These are phyloP conservation scores for Philonicus albiceps DNA, from an alignment of 2,888 invertebrate species.

Conservation along the genomic window DNA sequence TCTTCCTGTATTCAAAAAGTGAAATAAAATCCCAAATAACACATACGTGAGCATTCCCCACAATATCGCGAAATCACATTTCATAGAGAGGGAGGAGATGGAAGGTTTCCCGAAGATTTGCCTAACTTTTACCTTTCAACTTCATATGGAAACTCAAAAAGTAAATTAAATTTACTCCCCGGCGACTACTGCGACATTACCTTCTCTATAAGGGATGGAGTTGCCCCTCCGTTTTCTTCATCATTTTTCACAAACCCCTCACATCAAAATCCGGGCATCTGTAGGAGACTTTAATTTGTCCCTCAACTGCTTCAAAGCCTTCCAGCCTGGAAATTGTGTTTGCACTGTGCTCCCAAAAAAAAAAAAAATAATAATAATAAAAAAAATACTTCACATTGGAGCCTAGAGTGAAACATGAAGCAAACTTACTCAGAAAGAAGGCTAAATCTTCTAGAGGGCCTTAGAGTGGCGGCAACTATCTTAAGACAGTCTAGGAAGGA, in stretches of 20 bases:
- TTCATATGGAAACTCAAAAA: background rate
- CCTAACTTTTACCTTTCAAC: background rate
- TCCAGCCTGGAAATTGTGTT: background rate
- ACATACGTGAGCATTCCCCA: background rate
- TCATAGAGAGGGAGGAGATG: too few relatives aligned
- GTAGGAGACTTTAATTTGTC: background rate
- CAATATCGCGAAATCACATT: background rate
- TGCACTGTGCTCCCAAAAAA: background rate
- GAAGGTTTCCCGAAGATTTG: background rate
- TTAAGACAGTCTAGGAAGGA: background rate
- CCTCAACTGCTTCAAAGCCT: background rate
- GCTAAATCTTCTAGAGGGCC: background rate
- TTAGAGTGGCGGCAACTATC: background rate
- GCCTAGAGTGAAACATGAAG: background rate
- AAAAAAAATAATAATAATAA: too few relatives aligned
- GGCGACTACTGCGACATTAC: background rate
- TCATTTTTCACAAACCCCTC: background rate
- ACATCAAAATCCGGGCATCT: background rate
- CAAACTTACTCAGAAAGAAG: background rate
- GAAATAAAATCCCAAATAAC: background rate
- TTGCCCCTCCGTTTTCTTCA: background rate
- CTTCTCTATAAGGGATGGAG: background rate
- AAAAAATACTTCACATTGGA: background rate
- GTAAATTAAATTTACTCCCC: background rate
- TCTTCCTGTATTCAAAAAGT: background rate